Percentiles rank a stretch among this genome's conserved stretches.
These are phyloP conservation scores for Nesoenas mayeri DNA, from an alignment of 2,113 vertebrate species.

Conservation along the genomic window DNA sequence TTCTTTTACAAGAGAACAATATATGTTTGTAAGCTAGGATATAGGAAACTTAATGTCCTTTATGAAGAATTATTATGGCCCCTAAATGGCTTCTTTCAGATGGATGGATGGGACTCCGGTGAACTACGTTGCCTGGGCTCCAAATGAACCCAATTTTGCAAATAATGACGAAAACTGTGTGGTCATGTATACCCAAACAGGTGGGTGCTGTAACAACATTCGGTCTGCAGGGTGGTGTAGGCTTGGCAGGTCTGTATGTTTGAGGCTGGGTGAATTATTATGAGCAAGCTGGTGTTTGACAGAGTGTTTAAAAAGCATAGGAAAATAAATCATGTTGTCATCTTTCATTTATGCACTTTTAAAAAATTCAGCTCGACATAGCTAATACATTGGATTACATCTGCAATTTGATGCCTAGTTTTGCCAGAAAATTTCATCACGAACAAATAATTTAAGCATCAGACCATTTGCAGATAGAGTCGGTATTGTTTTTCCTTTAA, in stretches of 20 bases:
- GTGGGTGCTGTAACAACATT: conserved; percentile 62
- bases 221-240: not conserved
- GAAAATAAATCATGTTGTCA: not conserved
- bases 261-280: not conserved
- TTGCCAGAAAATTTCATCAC: not conserved
- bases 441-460: not conserved
- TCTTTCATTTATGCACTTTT: not conserved
- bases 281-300: not conserved
- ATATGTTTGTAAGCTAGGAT: not conserved
- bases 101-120: conserved; percentile 89
- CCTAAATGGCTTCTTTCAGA: conserved; percentile 71
- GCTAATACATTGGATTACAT: not conserved
- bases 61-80: not conserved
- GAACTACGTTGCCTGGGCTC: conserved; percentile 87
- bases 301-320: not conserved
- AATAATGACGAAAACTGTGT: conserved; percentile 98
- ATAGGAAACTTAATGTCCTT: not conserved
- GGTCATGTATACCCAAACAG: conserved; percentile 86
- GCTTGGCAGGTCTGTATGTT: not conserved
- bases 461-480: not conserved
- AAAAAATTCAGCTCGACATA: not conserved
- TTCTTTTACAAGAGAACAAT: not conserved
- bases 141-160: conserved; percentile 94
- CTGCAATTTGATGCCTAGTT: not conserved
- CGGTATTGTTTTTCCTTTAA: not conserved